Percentiles rank a stretch among this genome's conserved stretches.
phyloP scores from a whole-genome alignment of 2,888 invertebrate genomes.

The Napeogenes inachia region DNA sequence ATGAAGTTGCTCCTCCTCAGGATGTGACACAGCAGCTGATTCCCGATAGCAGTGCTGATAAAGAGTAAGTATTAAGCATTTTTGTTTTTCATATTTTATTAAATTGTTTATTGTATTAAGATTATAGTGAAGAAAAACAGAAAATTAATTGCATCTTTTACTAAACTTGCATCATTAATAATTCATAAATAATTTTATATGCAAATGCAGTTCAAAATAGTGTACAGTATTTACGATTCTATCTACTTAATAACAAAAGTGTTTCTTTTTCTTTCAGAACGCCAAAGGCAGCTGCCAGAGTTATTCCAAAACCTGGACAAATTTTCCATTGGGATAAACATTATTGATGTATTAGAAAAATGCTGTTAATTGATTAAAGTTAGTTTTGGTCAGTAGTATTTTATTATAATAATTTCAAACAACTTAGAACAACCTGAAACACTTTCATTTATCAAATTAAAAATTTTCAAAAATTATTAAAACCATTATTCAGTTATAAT shows the following conservation, averaged over 20 bases:
- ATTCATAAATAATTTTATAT: background rate
- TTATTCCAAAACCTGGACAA: slow-evolving; percentile 77
- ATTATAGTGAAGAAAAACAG: too few relatives aligned
- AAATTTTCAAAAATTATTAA: slow-evolving; percentile 1
- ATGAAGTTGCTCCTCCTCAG: slow-evolving; percentile 84
- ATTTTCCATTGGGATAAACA: slow-evolving; percentile 78
- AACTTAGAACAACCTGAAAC: too few relatives aligned
- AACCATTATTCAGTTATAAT: slow-evolving; percentile 4
- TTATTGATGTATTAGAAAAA: slow-evolving; percentile 38
- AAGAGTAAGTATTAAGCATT: slow-evolving; percentile 46
- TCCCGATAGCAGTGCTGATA: slow-evolving; percentile 58
- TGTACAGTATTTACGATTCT: too few relatives aligned
- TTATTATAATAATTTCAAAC: too few relatives aligned
- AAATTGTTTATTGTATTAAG: too few relatives aligned
- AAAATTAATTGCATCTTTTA: too few relatives aligned
- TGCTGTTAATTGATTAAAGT: background rate
- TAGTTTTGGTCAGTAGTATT: background rate
- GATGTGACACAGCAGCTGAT: slow-evolving; percentile 66
- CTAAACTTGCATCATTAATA: background rate
- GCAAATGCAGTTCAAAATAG: too few relatives aligned
- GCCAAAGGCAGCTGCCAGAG: slow-evolving; percentile 49
- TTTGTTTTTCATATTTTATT: too few relatives aligned
- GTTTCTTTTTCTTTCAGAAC: slow-evolving; percentile 41
- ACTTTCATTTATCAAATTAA: background rate
- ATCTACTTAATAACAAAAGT: slow-evolving; percentile 1